phyloP scores from a whole-genome alignment of 2,888 invertebrate species.

The Auanema sp. region DNA sequence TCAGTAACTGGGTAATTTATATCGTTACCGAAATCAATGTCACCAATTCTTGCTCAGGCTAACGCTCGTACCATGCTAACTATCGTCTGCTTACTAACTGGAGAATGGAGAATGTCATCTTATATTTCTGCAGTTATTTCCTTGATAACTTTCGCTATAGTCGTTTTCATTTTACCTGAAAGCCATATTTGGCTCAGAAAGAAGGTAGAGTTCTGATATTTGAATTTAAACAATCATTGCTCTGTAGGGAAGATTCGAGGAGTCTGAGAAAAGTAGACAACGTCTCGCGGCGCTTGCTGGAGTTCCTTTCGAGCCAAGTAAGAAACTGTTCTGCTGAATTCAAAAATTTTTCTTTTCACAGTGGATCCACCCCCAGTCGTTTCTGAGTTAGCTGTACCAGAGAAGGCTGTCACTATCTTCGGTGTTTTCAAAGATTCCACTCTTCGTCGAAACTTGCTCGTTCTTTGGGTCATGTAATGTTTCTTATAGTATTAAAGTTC shows the following conservation, averaged over 20 bases:
- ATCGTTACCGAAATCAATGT: background rate
- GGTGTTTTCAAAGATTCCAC: constrained; percentile 33
- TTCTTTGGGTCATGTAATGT: constrained; percentile 38
- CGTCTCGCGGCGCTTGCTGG: constrained; percentile 38
- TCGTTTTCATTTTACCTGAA: constrained; percentile 44
- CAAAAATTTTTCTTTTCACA: too few relatives aligned
- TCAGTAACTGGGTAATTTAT: constrained; percentile 39
- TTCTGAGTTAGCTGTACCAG: constrained; percentile 25
- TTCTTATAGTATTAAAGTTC: background rate
- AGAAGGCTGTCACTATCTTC: constrained; percentile 30
- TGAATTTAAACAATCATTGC: background rate
- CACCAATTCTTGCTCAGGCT: constrained; percentile 22
- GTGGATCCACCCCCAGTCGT: constrained; percentile 28
- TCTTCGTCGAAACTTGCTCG: constrained; percentile 37
- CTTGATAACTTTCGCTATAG: constrained; percentile 33
- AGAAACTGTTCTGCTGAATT: background rate
- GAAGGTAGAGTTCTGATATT: constrained; percentile 18
- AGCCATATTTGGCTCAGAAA: constrained; percentile 44
- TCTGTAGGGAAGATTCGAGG: constrained; percentile 31
- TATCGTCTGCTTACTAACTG: constrained; percentile 38
- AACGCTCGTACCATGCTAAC: constrained; percentile 45
- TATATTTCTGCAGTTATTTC: constrained; percentile 38
- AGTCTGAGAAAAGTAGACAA: constrained; percentile 36
- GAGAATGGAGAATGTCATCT: constrained; percentile 43
- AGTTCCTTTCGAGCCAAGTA: constrained; percentile 34